A percentile compares a stretch with the other conserved stretches of the same genome.
These are phyloP conservation scores for Drosophila rellima DNA, from an alignment of 2,888 invertebrate species.

Conservation along the genomic window DNA sequence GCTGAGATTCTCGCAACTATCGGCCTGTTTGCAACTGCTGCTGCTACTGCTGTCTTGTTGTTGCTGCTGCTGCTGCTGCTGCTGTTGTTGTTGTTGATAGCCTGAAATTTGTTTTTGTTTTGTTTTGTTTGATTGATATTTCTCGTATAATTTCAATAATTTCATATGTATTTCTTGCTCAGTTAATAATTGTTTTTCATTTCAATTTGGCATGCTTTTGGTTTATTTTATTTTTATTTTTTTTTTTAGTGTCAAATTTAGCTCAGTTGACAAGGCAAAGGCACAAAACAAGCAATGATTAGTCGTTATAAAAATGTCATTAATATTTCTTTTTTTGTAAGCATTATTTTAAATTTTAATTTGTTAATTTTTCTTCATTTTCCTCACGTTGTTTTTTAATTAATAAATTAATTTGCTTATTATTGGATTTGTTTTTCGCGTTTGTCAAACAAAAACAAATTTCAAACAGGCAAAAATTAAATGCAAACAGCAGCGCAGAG, in stretches of 20 bases:
- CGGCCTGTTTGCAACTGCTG: constrained; percentile 57
- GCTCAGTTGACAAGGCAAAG: constrained; percentile 51
- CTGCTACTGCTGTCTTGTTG: constrained; percentile 54
- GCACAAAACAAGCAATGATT: constrained; percentile 69
- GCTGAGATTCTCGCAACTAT: constrained; percentile 42
- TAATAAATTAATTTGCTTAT: constrained; percentile 52
- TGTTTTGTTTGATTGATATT: constrained; percentile 60
- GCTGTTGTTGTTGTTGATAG: constrained; percentile 62
- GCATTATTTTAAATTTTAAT: constrained; percentile 23
- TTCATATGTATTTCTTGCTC: constrained; percentile 25
- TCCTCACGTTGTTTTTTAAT: constrained; percentile 30
- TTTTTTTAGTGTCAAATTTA: constrained; percentile 46
- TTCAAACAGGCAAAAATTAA: constrained; percentile 80
- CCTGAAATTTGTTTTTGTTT: constrained; percentile 85
- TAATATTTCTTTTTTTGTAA: constrained; percentile 39
- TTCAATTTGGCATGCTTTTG: constrained; percentile 56
- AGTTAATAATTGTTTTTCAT: constrained; percentile 34
- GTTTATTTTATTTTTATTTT: constrained; percentile 22
- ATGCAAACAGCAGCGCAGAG: constrained; percentile 60
- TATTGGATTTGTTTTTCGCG: constrained; percentile 43
- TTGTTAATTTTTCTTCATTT: constrained; percentile 27
- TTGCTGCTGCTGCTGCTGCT: constrained; percentile 44
- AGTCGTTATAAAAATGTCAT: constrained; percentile 74
- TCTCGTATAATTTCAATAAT: constrained; percentile 36
- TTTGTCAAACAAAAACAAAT: constrained; percentile 79